phyloP scores from a whole-genome alignment of 2,888 invertebrate species.

The Phortica okadai region DNA sequence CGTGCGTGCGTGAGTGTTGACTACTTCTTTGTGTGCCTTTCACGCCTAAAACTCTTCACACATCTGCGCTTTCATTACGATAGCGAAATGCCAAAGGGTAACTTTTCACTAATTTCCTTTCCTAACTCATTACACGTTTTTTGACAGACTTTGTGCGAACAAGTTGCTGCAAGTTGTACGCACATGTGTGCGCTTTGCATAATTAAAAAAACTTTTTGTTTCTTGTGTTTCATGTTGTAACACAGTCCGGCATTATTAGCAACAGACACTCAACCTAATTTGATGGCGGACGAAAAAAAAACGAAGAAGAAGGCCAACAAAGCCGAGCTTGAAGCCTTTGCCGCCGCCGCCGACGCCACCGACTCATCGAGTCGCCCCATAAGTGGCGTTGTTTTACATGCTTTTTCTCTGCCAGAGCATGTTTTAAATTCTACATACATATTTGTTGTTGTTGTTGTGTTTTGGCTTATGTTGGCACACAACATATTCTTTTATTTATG shows the following conservation, averaged over 20 bases:
- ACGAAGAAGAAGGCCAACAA: not conserved
- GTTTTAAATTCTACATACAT: constrained; percentile 13
- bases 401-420: not conserved
- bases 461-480: not conserved
- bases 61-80: too few species aligned
- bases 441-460: too few species aligned
- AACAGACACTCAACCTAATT: constrained; percentile 24
- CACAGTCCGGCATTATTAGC: constrained; percentile 11
- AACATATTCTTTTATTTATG: constrained; percentile 17
- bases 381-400: not conserved
- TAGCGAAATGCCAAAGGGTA: not conserved
- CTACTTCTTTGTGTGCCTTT: too few species aligned
- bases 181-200: not conserved
- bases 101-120: not conserved
- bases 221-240: not conserved
- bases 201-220: not conserved
- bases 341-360: too few species aligned
- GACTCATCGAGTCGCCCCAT: too few species aligned
- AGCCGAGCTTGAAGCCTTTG: too few species aligned
- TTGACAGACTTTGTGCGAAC: not conserved
- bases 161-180: not conserved
- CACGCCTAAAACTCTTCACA: too few species aligned
- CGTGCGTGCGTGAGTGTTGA: too few species aligned
- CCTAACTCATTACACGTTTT: not conserved
- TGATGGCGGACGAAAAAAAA: not conserved